Evolutionary conservation across 2,113 vertebrate genomes (phyloP).

Genomic region (Hiodon tergisus): DNA sequence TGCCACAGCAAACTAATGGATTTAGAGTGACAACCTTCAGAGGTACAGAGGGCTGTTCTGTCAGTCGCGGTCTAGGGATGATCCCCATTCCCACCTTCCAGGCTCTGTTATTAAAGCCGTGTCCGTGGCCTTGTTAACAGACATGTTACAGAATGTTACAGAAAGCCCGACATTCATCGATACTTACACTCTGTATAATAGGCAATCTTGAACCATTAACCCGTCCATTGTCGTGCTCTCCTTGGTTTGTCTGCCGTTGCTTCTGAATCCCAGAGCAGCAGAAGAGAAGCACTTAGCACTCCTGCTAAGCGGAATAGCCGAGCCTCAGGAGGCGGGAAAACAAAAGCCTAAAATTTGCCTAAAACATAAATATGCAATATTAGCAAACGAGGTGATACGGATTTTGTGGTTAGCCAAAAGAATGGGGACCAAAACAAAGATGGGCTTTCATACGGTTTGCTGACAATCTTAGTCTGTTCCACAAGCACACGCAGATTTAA

Average conservation of each 20-base stretch:
- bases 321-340: not conserved
- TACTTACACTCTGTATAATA: slow-evolving; percentile 21
- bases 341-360: not conserved
- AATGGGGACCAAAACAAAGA: not conserved
- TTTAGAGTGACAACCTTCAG: not conserved
- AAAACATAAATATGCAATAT: too few species aligned
- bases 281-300: slow-evolving; percentile 10
- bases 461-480: not conserved
- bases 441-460: not conserved
- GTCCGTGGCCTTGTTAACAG: not conserved
- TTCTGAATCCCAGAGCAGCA: slow-evolving; percentile 18
- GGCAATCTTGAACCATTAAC: slow-evolving; percentile 24
- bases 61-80: not conserved
- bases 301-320: not conserved
- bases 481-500: not conserved
- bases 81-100: not conserved
- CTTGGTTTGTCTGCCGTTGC: slow-evolving; percentile 8
- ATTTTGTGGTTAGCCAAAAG: not conserved
- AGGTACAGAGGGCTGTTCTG: not conserved
- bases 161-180: slow-evolving; percentile 24
- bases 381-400: not conserved
- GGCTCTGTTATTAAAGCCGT: slow-evolving; percentile 3
- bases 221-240: slow-evolving; percentile 24
- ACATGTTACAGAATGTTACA: not conserved
- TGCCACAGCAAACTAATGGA: not conserved